Conservation (phyloP, 2,113 vertebrate genomes). For the Barbus barbus region DNA sequence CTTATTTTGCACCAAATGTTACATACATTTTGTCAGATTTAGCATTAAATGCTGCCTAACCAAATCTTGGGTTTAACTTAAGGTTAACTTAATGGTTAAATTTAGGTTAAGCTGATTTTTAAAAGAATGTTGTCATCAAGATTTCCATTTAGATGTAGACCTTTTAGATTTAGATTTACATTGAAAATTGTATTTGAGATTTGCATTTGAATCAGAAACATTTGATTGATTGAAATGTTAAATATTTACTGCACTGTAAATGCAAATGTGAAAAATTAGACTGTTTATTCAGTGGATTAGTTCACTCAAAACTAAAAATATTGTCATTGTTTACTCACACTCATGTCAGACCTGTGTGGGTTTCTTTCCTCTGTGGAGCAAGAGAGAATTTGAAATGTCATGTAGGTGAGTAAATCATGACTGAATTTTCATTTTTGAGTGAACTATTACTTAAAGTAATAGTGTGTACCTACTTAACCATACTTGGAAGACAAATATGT, state of each 20-base stretch:
- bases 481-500: neutral
- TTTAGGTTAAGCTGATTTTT: neutral
- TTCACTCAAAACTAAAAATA: neutral
- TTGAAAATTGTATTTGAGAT: neutral
- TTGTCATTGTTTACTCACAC: neutral
- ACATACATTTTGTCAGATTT: neutral
- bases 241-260: neutral
- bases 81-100: neutral
- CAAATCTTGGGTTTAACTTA: neutral
- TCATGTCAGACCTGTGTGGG: neutral
- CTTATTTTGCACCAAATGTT: neutral
- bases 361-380: neutral
- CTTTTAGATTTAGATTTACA: neutral
- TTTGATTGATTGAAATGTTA: neutral
- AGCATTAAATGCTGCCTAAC: neutral
- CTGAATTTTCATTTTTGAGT: neutral
- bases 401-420: neutral
- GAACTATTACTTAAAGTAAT: neutral
- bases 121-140: neutral
- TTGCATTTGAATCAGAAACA: neutral
- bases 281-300: neutral
- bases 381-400: neutral
- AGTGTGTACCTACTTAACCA: neutral
- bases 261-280: neutral
- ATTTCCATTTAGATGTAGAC: neutral